Evolutionary conservation across 2,797 vertebrate species (phyloP), one percentile per base, ranked within the genome.

Genomic region (Amblyopsis hoosieri): DNA sequence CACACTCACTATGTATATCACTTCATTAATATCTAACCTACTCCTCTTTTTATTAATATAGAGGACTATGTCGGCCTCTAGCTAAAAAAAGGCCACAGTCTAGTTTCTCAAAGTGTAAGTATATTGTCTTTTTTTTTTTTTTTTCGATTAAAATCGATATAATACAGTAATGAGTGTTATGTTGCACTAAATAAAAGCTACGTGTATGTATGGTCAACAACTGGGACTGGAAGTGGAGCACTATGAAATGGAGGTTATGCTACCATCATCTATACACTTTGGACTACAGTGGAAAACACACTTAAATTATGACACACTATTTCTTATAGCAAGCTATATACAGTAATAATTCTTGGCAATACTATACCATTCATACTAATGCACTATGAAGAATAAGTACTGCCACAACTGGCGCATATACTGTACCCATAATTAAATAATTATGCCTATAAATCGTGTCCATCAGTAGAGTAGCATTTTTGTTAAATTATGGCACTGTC

Each of bases 61-160:
- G 55, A 66, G 60, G 79, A 66, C 81, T 75, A 67, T 71, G 68
- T 71, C 79, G 82, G 82, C 74, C 75, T 77, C 45, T 67, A 57
- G 66, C 59, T 66, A 67, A 72, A 49, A 81, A 76, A 66, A 59
- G 61, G 79, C 56, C 56, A 61, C 62, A 64, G 72, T 68, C 64
- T 66, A 66, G 54, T 74, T 80, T 81, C 37, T 58, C 64, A 67
- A 76, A 80, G 19, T 23, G 19, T 23, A 72, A 75, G 29, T 54
- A 67, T 56, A 48, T 15, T 42, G 12, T 37, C 57, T 60, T 51
- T 60, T 51, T 14, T 60, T 69, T 81, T 67, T 51, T 51, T 4
- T 12, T 73, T 69, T 65, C 75, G 71, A 66, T 67, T 23, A 76
- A 74, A 70, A 37, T 37, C 33, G 7, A 37, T 7, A 37, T 37